Base-by-base conservation (phyloP, 2,888 invertebrate species). In the Dorcus hopei region DNA sequence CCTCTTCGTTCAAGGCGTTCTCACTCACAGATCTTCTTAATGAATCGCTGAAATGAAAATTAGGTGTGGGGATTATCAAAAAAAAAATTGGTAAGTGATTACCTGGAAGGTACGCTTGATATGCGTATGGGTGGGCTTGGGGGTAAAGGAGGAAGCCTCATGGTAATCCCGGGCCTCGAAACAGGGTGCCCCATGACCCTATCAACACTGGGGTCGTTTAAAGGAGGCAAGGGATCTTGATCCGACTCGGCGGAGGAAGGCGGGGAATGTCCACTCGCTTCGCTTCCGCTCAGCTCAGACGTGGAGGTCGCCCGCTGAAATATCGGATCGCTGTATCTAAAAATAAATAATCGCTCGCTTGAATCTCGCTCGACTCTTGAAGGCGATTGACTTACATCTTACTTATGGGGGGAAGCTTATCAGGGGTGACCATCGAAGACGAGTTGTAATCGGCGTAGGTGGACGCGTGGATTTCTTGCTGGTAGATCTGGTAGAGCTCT, bases 391-490 rank as follows among this genome's bases (percentile, higher is more conserved):
- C 72, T 73, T 68, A 85, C 86, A 84, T 84, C 67, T 83, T 80
- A 54, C 84, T 83, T 40, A 88, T 87, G 9, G 87, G 86, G 19
- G 87, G 87, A 58, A 88, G 74, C 63, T 85, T 85, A 60, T 84
- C 82, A 0, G 81, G 77, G 14, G 83, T 80, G 69, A 81, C 80
- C 11, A 82, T 75, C 54, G 71, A 66, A 9, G 77, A 72, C 14
- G 19, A 16, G 57, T 82, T 83, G 66, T 82, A 85, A 70, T 87
- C 87, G 0, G 87, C 85, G 71, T 88, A 89, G 0, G 90, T 89
- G 4, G 91, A 87, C 0, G 91, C 91, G 74, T 93, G 92, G 61
- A 93, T 91, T 80, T 93, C 93, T 72, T 91, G 91, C 73, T 93
- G 92, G 70, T 93, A 93, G 63, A 92, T 80, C 51, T 87, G 86